phyloP scores from a whole-genome alignment of 2,888 invertebrate genomes.

The Ochlodes sylvanus region DNA sequence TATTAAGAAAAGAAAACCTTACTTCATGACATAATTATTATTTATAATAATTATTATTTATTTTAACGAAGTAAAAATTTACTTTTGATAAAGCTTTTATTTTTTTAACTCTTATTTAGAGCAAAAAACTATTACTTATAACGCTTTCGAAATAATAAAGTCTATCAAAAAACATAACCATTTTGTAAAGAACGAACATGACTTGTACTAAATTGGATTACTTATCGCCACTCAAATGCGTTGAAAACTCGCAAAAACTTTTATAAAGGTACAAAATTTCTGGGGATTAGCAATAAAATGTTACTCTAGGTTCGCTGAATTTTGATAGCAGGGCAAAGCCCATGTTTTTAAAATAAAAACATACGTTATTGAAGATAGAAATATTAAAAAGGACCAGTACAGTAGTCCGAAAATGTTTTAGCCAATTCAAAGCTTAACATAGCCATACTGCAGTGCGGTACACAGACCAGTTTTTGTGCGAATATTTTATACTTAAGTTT shows the following conservation, averaged over 20 bases:
- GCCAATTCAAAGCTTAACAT: conserved; percentile 28
- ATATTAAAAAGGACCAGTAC: conserved; percentile 36
- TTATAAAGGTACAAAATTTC: conserved; percentile 16
- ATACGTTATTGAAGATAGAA: conserved; percentile 37
- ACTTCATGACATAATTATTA: too few species aligned
- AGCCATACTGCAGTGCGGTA: conserved; percentile 45
- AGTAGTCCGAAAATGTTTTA: conserved; percentile 36
- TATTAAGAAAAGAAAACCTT: too few species aligned
- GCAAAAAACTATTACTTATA: neutral
- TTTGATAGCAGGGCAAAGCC: conserved; percentile 24
- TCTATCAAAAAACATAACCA: neutral
- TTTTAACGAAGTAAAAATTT: too few species aligned
- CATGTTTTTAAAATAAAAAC: conserved; percentile 30
- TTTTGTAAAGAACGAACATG: conserved; percentile 9
- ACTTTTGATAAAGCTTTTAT: too few species aligned
- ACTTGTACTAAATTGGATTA: conserved; percentile 15
- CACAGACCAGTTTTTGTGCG: conserved; percentile 42
- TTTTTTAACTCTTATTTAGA: neutral
- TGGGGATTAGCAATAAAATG: conserved; percentile 9
- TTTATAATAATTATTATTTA: too few species aligned
- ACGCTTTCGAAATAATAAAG: neutral
- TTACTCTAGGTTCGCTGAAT: conserved; percentile 27
- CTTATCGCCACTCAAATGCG: conserved; percentile 12
- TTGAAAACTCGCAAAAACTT: conserved; percentile 14
- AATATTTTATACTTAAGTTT: conserved; percentile 47